phyloP scores from a whole-genome alignment of 2,113 vertebrate genomes.

The Pholis gunnellus region DNA sequence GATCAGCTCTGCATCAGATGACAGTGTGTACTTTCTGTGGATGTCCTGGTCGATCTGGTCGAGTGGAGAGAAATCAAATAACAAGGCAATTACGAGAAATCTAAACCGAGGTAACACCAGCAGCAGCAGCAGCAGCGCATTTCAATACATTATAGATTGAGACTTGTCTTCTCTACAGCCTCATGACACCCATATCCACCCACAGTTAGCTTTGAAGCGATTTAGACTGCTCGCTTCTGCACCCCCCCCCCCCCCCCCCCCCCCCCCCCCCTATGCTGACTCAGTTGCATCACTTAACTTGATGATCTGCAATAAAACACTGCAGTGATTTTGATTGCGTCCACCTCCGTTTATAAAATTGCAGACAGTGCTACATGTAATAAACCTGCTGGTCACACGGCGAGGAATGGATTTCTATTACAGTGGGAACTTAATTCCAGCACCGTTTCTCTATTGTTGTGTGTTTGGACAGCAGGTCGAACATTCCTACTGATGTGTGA shows the following conservation, averaged over 20 bases:
- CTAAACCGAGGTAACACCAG: slow-evolving; percentile 54
- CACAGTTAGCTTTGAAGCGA: slow-evolving; percentile 49
- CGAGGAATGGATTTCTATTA: slow-evolving; percentile 5
- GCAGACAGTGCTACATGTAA: not conserved
- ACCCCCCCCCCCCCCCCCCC: rapidly evolving
- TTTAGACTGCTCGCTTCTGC: slow-evolving; percentile 32
- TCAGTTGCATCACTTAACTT: slow-evolving; percentile 51
- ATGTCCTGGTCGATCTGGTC: slow-evolving; percentile 92
- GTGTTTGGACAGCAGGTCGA: not conserved
- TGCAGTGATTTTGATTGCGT: slow-evolving; percentile 13
- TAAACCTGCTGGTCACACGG: not conserved
- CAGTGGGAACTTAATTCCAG: slow-evolving; percentile 2
- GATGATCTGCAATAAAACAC: slow-evolving; percentile 44
- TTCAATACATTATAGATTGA: slow-evolving; percentile 66
- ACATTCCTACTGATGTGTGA: not conserved
- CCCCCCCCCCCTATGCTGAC: not conserved
- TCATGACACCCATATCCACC: slow-evolving; percentile 45
- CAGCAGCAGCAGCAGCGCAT: slow-evolving; percentile 44
- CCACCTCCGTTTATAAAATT: slow-evolving; percentile 16
- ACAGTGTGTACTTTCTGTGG: slow-evolving; percentile 91
- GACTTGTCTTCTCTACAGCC: slow-evolving; percentile 43
- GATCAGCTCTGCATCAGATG: slow-evolving; percentile 90
- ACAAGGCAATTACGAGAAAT: slow-evolving; percentile 77
- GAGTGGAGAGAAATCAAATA: slow-evolving; percentile 79
- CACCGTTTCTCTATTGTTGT: not conserved